Base-by-base conservation (phyloP, 1,140 invertebrate genomes). In the Agraylea sexmaculata region DNA sequence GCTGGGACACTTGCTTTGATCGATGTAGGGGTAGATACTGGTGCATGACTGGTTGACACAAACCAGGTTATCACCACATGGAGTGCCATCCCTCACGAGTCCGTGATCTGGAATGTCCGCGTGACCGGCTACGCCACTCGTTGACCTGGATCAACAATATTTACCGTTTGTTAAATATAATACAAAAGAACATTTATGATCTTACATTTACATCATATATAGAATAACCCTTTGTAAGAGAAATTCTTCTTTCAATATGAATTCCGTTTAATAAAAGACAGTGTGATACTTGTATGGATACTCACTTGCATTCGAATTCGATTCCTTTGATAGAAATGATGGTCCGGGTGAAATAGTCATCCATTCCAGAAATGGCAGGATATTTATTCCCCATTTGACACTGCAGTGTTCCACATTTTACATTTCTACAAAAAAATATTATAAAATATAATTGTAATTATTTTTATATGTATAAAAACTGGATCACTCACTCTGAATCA, bases 231-330 rank as follows among this genome's bases (percentile, higher is more conserved):
- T 32, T 8, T 32, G 6, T n/a, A 32, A 32, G 6, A 16, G 7
- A 32, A 6, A 8, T 32, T 8, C 13, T 32, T 8, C n/a, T 25
- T 25, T 25, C 23, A 25, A 25, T 7, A 6, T 25, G 23, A 6
- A n/a, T 25, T n/a, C n/a, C 23, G 7, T 25, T n/a, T 7, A 25
- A 25, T 29, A 29, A 29, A 12, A 11, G 15, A 25, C 37, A 33
- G 49, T 4, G 6, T 16, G 10, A 45, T 50, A n/a, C 46, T 46
- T 33, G 45, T 52, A 48, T 16, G 4, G n/a, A n/a, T 30, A 77
- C 81, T 78, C 62, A 90, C 85, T 92, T 92, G 86, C 89, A 92
- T 59, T 91, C 86, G 54, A 79, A 89, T 55, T 91, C 86, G 18
- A 73, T 66, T 11, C 84, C 81, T 52, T 84, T 84, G 51, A 85